A percentile compares a stretch with the other conserved stretches of the same genome.
Evolutionary conservation across 2,113 vertebrate genomes (phyloP).

Genomic region (Glaucidium brasilianum): DNA sequence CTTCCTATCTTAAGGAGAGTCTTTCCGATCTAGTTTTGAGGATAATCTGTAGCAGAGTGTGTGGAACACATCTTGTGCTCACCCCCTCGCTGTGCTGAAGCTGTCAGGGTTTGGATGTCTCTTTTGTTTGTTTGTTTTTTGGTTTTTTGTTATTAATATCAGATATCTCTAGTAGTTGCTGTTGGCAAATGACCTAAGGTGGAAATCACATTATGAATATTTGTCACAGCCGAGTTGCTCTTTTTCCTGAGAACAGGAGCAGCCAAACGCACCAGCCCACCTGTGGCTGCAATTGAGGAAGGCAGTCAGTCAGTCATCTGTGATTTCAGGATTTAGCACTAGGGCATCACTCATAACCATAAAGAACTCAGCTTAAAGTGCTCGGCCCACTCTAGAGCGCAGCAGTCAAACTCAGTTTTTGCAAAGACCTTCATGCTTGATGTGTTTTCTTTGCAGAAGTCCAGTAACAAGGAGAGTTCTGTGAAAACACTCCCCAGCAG

Average conservation of each 20-base stretch:
- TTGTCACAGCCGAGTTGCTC: neutral
- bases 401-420: neutral
- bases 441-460: slow-evolving; percentile 77
- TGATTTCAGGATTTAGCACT: neutral
- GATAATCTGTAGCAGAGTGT: neutral
- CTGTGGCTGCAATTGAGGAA: neutral
- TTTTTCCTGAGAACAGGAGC: neutral
- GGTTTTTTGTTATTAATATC: neutral
- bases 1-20: neutral
- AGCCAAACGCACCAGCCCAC: neutral
- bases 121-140: neutral
- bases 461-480: slow-evolving; percentile 83
- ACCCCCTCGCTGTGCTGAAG: neutral
- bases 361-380: neutral
- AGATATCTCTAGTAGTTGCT: neutral
- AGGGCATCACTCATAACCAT: neutral
- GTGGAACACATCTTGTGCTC: neutral
- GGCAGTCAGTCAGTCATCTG: neutral
- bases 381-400: neutral
- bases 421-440: neutral
- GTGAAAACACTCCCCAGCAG: slow-evolving; percentile 73
- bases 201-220: neutral
- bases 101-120: neutral
- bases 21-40: neutral
- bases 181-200: neutral